A percentile compares a stretch with the other conserved stretches of the same genome.
These are phyloP conservation scores for Plodia interpunctella DNA, from an alignment of 1,140 invertebrate genomes.

Conservation along the genomic window DNA sequence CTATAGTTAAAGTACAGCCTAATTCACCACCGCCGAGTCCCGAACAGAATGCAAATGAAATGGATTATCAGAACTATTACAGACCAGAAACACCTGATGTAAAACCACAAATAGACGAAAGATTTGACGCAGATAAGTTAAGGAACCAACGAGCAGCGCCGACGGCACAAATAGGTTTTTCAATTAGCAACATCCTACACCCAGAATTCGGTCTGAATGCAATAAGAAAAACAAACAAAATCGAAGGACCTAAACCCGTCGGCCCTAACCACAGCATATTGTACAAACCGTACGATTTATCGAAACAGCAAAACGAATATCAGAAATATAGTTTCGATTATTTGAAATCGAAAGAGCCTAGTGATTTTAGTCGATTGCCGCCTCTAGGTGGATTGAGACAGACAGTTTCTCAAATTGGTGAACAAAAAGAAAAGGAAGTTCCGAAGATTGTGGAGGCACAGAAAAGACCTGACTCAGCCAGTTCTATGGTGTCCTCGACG, in stretches of 20 bases:
- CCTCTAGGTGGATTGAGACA: conserved; percentile 79
- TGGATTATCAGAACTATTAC: conserved; percentile 59
- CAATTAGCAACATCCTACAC: conserved; percentile 68
- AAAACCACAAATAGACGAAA: conserved; percentile 45
- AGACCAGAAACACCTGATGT: conserved; percentile 61
- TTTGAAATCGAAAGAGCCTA: conserved; percentile 51
- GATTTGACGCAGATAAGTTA: conserved; percentile 42
- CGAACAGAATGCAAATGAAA: conserved; percentile 34
- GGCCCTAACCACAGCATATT: conserved; percentile 65
- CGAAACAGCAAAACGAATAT: conserved; percentile 39
- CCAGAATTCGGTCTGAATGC: conserved; percentile 71
- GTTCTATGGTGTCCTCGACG: conserved; percentile 69
- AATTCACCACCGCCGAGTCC: conserved; percentile 60
- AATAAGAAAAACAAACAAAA: conserved; percentile 62
- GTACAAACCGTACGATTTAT: conserved; percentile 72
- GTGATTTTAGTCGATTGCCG: conserved; percentile 53
- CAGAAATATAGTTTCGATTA: conserved; percentile 53
- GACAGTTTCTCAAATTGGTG: conserved; percentile 80
- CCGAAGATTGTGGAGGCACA: conserved; percentile 47
- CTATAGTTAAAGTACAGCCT: conserved; percentile 57
- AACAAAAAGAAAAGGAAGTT: conserved; percentile 51
- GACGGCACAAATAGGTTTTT: conserved; percentile 54
- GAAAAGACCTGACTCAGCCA: conserved; percentile 70
- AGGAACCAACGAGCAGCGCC: conserved; percentile 36
- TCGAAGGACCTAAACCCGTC: conserved; percentile 62